Percentiles rank a stretch among this genome's conserved stretches.
Evolutionary conservation across 2,113 vertebrate genomes (phyloP).

Genomic region (Nematolebias whitei): DNA sequence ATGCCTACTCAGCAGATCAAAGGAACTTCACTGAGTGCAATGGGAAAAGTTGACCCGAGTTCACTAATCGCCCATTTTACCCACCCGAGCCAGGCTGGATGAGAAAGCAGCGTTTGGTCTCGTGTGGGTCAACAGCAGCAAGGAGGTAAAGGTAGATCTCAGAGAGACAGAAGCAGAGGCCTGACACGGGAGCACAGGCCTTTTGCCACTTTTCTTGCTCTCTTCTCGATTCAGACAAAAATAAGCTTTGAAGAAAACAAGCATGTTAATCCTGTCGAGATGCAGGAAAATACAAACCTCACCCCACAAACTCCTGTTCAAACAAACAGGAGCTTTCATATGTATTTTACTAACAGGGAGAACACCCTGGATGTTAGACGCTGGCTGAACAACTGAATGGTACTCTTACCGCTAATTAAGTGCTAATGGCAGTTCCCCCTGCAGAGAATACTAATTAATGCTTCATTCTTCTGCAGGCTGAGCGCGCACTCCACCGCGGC

Average conservation of each 20-base stretch:
- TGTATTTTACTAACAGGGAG: slow-evolving; percentile 50
- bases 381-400: slow-evolving; percentile 71
- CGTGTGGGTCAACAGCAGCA: slow-evolving; percentile 36
- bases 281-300: slow-evolving; percentile 2
- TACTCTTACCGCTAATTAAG: slow-evolving; percentile 82
- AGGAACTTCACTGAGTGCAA: slow-evolving; percentile 56
- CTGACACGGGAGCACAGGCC: slow-evolving; percentile 13
- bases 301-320: slow-evolving; percentile 23
- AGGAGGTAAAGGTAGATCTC: slow-evolving; percentile 7
- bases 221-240: slow-evolving; percentile 6
- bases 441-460: slow-evolving; percentile 84
- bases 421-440: slow-evolving; percentile 82
- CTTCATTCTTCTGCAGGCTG: slow-evolving; percentile 72
- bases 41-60: slow-evolving; percentile 63
- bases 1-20: slow-evolving; percentile 71
- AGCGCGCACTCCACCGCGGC: slow-evolving; percentile 75
- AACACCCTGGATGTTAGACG: slow-evolving; percentile 65
- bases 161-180: not conserved
- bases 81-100: slow-evolving; percentile 21
- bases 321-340: slow-evolving; percentile 49
- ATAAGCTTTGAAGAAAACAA: slow-evolving; percentile 11
- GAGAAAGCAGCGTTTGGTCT: slow-evolving; percentile 43
- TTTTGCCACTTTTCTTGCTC: not conserved
- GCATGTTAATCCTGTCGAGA: slow-evolving; percentile 2
- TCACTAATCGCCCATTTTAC: slow-evolving; percentile 62